phyloP scores from a whole-genome alignment of 35 echinoderm and acorn worm species.

The Lytechinus variegatus region DNA sequence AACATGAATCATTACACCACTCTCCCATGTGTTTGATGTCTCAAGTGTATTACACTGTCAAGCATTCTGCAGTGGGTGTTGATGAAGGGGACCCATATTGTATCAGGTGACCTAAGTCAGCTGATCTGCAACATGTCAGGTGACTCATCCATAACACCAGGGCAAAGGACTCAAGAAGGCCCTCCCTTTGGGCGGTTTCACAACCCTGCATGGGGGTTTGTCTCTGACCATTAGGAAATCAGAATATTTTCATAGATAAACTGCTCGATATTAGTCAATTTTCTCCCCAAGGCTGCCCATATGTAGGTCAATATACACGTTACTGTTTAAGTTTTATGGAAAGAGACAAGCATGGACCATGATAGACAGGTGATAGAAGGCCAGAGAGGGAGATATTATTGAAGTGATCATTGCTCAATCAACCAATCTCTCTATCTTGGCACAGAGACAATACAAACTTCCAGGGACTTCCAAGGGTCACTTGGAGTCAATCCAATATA shows the following conservation, averaged over 20 bases:
- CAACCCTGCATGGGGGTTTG: not conserved
- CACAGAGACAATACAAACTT: not conserved
- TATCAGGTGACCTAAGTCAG: not conserved
- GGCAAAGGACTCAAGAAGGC: not conserved
- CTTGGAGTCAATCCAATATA: not conserved
- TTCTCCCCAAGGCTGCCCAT: not conserved
- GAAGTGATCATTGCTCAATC: not conserved
- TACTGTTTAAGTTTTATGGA: not conserved
- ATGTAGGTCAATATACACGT: not conserved
- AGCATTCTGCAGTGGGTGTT: not conserved
- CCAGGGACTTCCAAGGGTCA: not conserved
- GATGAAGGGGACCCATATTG: not conserved
- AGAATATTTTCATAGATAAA: not conserved
- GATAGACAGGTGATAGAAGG: not conserved
- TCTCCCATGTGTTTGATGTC: not conserved
- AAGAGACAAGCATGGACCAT: not conserved
- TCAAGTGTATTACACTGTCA: not conserved
- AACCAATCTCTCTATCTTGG: not conserved
- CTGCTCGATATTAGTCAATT: not conserved
- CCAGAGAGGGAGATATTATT: not conserved
- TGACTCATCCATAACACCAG: not conserved
- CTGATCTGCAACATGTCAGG: not conserved
- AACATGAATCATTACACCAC: not conserved
- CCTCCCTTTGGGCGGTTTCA: not conserved
- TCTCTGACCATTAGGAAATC: constrained; percentile 1